Base-by-base conservation (phyloP, 1,140 invertebrate genomes). In the Theocolax elegans region DNA sequence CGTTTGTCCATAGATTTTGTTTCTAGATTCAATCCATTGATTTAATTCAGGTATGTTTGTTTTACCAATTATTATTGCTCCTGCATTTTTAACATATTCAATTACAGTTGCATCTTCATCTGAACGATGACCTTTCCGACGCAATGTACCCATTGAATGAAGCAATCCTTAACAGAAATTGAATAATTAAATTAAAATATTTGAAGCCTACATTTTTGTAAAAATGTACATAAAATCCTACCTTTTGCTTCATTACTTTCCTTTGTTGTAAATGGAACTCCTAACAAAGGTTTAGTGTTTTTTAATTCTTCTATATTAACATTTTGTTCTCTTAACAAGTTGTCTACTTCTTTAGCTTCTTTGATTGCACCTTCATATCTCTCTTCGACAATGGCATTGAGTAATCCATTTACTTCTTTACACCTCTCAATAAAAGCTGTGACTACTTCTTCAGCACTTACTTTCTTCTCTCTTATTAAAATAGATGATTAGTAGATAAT, bases 41-140 rank as follows among this genome's bases (percentile, higher is more conserved):
- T 90, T 91, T 1, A 98, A 86, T 85, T 99, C 96, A 0, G 97
- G 96, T 40, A 97, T 90, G 86, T 98, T 99, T 15, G 95, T 97
- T 59, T 96, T 92, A n/a, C 90, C 94, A 4, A 98, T 83, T 1
- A 95, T 89, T 76, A 99, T 97, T 46, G 90, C 95, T 29, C 97
- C 96, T 48, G 94, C 92, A 44, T 89, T 85, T 77, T 92, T 91
- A 78, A 98, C 81, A 21, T 91, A 80, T 9, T 84, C 80, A 9
- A 98, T 91, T 68, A 91, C 91, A 60, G 92, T 91, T 10, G 94
- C 92, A 89, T 98, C 95, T 67, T 91, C 86, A 0, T 83, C 69
- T 0, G 92, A 90, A 42, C 87, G 88, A 66, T 83, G 76, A 64
- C 87, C 80, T 69, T 81, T 83, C 15, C 93, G 85, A 3, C 85